These are phyloP conservation scores for Vicugna pacos DNA, from an alignment of 2,113 vertebrate species.

Conservation along the genomic window DNA sequence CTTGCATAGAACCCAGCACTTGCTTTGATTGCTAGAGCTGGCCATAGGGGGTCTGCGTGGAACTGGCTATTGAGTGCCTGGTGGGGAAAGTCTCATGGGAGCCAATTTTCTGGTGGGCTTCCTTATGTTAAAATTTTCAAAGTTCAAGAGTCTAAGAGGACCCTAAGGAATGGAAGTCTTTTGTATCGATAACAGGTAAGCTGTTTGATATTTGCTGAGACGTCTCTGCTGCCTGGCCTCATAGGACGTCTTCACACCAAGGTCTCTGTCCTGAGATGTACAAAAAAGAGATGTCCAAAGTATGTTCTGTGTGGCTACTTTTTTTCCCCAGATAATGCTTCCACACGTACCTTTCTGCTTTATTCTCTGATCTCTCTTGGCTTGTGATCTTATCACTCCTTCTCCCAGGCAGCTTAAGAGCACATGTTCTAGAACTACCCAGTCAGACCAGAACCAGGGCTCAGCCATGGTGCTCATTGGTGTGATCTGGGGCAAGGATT, in stretches of 20 bases:
- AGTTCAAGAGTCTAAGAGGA: not conserved
- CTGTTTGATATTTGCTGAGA: not conserved
- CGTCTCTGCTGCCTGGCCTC: not conserved
- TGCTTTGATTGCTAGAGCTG: not conserved
- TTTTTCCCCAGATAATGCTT: not conserved
- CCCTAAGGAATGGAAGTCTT: not conserved
- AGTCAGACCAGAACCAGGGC: not conserved
- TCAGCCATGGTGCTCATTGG: not conserved
- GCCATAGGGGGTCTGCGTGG: not conserved
- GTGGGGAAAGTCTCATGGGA: not conserved
- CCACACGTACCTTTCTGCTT: not conserved
- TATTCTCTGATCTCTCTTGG: not conserved
- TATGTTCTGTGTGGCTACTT: not conserved
- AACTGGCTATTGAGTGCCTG: not conserved
- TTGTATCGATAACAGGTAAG: not conserved
- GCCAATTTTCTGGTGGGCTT: not conserved
- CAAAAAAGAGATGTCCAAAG: not conserved
- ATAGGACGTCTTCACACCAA: not conserved
- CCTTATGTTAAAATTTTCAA: not conserved
- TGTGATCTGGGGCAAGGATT: not conserved
- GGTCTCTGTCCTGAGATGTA: not conserved
- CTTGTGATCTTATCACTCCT: not conserved
- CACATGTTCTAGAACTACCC: not conserved
- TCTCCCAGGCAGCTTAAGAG: not conserved
- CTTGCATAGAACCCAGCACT: fast-evolving